A percentile compares a stretch with the other conserved stretches of the same genome.
phyloP scores from a whole-genome alignment of 2,888 invertebrate genomes.

The Apoderus coryli region DNA sequence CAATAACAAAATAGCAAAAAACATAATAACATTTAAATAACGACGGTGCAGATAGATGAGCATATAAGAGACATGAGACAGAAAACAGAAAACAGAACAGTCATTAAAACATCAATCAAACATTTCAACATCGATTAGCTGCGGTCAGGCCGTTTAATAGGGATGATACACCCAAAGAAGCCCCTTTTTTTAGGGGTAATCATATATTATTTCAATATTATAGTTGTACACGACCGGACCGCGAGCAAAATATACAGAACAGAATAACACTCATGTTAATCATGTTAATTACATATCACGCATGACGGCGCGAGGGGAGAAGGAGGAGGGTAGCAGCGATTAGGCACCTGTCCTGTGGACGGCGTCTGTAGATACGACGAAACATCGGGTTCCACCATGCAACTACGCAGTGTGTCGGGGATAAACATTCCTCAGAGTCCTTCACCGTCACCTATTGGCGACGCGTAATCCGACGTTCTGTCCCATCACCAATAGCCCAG shows the following conservation, averaged over 20 bases:
- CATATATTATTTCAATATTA: too few species aligned
- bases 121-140: conserved; percentile 29
- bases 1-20: conserved; percentile 11
- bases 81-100: conserved; percentile 23
- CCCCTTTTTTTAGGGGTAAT: too few species aligned
- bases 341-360: conserved; percentile 83
- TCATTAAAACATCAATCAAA: conserved; percentile 24
- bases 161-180: too few species aligned
- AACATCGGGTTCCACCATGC: conserved; percentile 92
- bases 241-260: conserved; percentile 6
- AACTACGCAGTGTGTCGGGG: conserved; percentile 85
- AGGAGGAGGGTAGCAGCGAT: conserved; percentile 41
- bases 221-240: conserved; percentile 3
- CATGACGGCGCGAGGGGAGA: conserved; percentile 31
- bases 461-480: too few species aligned
- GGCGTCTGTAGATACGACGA: conserved; percentile 88
- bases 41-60: conserved; percentile 6
- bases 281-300: conserved; percentile 39
- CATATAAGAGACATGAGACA: conserved; percentile 18
- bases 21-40: neutral
- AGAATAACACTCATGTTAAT: conserved; percentile 35
- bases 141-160: too few species aligned
- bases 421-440: conserved; percentile 84
- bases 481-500: conserved; percentile 27
- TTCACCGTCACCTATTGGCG: too few species aligned